Base-by-base conservation (phyloP, 2,888 invertebrate genomes). In the Leptopilina drosophilae region DNA sequence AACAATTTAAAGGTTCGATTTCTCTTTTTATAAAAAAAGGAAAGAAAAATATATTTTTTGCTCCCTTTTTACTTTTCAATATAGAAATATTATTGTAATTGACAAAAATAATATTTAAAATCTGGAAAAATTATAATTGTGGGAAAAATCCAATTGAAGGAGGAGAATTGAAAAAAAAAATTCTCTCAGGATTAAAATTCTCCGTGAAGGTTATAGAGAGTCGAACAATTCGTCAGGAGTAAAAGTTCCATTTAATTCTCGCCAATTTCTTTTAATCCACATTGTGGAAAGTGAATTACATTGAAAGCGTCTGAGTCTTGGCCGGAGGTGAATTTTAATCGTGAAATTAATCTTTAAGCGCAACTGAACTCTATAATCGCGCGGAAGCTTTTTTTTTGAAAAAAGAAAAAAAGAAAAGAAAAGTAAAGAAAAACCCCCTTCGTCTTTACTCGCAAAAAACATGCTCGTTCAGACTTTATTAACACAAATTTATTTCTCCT, bases 321-420 rank as follows among this genome's bases (percentile, higher is more conserved):
- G 42, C 49, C 77, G 76, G 42, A 78, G 64, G 40, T 33, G 81
- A 84, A 84, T 81, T 84, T 85, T 82, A 84, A 87, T 82, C 69
- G 77, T 65, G 76, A 76, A 49, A 81, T 83, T 82, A 83, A 85
- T 87, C 80, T 88, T 87, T 85, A 82, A 85, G 11, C 49, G 83
- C 83, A 81, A 82, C 79, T 80, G 84, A 84, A 86, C 49, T 64
- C 9, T 65, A 42, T 49, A 49, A 53, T 75, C 77, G 42, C 77
- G 42, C 64, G 14, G 14, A 64, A 33, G 64, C n/a, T 15, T 80
- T 64, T 64, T 20, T 12, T 33, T 49, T 33, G 2, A 33, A 33
- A 33, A 33, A 33, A 20, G 20, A 33, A 33, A 5, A 33, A 33
- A 33, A 49, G 9, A 49, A 49, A 64, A 46, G 20, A 20, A 33